Percentiles rank a stretch among this genome's conserved stretches.
These are phyloP conservation scores for Stenolophus ochropezus DNA, from an alignment of 2,888 invertebrate genomes.

Conservation along the genomic window DNA sequence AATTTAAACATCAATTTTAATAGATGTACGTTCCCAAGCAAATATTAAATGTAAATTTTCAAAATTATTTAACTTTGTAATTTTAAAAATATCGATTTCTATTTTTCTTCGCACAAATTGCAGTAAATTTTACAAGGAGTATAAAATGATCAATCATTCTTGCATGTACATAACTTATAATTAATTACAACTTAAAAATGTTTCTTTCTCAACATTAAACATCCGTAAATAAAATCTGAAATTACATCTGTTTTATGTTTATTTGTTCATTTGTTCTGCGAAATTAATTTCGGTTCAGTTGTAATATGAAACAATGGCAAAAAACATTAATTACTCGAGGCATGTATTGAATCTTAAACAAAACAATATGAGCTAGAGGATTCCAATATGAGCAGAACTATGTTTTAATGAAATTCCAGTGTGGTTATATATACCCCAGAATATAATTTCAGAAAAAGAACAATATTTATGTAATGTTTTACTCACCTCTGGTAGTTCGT, in stretches of 20 bases:
- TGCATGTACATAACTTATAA: conserved; percentile 4
- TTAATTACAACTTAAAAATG: conserved; percentile 26
- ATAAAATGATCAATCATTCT: conserved; percentile 31
- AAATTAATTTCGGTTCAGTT: conserved; percentile 20
- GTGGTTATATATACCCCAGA: neutral
- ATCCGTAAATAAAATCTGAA: conserved; percentile 33
- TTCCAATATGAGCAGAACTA: conserved; percentile 22
- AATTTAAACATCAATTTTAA: conserved; percentile 2
- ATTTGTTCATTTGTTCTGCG: neutral
- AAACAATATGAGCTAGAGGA: too few relatives aligned
- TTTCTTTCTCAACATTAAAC: neutral
- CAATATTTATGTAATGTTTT: conserved; percentile 20
- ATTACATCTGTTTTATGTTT: neutral
- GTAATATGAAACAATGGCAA: conserved; percentile 1
- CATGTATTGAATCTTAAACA: conserved; percentile 22
- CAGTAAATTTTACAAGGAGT: conserved; percentile 23
- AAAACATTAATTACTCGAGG: conserved; percentile 26
- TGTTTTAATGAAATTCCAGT: conserved; percentile 34
- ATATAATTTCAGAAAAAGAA: neutral
- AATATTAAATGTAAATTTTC: neutral
- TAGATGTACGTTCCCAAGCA: neutral
- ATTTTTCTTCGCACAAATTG: conserved; percentile 14
- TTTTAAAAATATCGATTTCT: conserved; percentile 36
- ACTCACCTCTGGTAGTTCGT: conserved; percentile 93
- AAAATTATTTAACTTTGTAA: conserved; percentile 5